Conservation (phyloP, 1,140 invertebrate species). For the Branchinecta lynchi region DNA sequence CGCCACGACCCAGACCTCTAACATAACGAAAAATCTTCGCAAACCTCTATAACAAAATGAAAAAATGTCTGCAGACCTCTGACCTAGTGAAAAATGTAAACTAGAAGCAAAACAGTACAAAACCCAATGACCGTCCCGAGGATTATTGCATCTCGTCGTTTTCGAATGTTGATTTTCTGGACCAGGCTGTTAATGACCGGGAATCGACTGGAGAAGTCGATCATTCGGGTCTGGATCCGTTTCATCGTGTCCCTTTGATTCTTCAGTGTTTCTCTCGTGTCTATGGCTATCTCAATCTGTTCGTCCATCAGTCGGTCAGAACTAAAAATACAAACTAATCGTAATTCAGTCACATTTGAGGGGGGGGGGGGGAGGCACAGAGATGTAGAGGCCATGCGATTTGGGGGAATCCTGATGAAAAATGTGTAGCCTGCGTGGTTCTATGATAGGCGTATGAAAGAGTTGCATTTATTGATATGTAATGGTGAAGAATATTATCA, state of each 20-base stretch:
- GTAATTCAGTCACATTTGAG: too few species aligned
- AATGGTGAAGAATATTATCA: too few species aligned
- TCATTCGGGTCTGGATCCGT: constrained; percentile 75
- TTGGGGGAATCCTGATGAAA: too few species aligned
- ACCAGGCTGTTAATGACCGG: constrained; percentile 75
- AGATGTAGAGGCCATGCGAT: too few species aligned
- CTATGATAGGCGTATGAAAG: too few species aligned
- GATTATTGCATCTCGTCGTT: constrained; percentile 78
- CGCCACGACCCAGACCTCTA: too few species aligned
- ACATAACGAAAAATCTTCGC: too few species aligned
- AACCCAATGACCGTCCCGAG: constrained; percentile 62
- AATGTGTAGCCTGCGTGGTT: too few species aligned
- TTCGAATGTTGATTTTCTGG: constrained; percentile 80
- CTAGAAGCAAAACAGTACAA: constrained; percentile 69
- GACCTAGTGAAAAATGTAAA: constrained; percentile 58
- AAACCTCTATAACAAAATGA: too few species aligned
- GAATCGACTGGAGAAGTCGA: constrained; percentile 79
- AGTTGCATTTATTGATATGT: too few species aligned
- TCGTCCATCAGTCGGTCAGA: constrained; percentile 85
- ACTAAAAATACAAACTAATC: constrained; percentile 38
- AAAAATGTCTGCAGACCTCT: too few species aligned
- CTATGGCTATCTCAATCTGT: constrained; percentile 90
- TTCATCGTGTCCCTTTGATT: constrained; percentile 76
- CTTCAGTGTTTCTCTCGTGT: constrained; percentile 78
- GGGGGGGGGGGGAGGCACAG: too few species aligned